Evolutionary conservation across 2,113 vertebrate species (phyloP).

Genomic region (Sander lucioperca): DNA sequence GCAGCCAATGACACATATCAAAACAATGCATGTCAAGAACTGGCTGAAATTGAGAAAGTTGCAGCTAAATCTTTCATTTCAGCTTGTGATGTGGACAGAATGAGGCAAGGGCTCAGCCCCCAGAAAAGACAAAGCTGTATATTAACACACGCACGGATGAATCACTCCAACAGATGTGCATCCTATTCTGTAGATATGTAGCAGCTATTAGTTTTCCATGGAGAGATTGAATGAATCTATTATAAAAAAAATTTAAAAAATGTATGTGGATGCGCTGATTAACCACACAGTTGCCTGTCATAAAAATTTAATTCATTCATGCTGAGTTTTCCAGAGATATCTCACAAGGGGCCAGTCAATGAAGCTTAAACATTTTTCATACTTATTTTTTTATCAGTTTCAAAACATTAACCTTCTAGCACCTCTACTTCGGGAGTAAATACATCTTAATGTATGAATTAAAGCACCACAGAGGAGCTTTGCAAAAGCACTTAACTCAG

Average conservation of each 20-base stretch:
- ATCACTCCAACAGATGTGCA: conserved; percentile 36
- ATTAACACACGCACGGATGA: neutral
- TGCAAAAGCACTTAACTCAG: conserved; percentile 33
- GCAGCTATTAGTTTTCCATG: conserved; percentile 19
- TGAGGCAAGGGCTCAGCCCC: conserved; percentile 28
- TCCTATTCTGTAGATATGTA: conserved; percentile 18
- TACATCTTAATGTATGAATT: conserved; percentile 52
- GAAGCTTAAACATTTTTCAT: conserved; percentile 50
- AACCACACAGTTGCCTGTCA: conserved; percentile 23
- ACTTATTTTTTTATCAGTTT: conserved; percentile 57
- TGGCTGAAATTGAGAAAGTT: conserved; percentile 63
- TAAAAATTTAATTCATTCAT: conserved; percentile 40
- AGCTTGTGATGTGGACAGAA: conserved; percentile 57
- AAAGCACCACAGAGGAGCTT: conserved; percentile 28
- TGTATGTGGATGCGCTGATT: conserved; percentile 43
- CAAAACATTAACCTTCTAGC: conserved; percentile 62
- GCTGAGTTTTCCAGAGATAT: conserved; percentile 17
- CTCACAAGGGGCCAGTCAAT: conserved; percentile 34
- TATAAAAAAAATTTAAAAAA: conserved; percentile 1
- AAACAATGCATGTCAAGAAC: conserved; percentile 66
- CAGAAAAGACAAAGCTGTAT: conserved; percentile 22
- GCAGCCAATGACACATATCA: conserved; percentile 71
- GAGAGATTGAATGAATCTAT: conserved; percentile 34
- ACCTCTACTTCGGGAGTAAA: conserved; percentile 42
- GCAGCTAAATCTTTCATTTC: conserved; percentile 57